Percentiles rank a stretch among this genome's conserved stretches.
phyloP scores from a whole-genome alignment of 1,140 invertebrate species.

The Drosophila jambulina region DNA sequence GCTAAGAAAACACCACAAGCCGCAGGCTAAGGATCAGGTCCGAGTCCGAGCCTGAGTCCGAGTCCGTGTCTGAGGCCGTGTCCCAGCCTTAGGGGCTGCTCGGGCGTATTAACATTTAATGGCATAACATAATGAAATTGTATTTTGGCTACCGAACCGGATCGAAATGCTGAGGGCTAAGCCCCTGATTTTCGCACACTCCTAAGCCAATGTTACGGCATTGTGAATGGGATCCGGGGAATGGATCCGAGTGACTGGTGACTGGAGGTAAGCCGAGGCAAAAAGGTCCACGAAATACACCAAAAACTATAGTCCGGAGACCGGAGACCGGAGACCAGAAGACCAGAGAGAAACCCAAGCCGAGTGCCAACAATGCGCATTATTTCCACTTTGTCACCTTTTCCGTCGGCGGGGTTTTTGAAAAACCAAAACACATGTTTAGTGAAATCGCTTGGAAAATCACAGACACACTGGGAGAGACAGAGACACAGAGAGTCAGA shows the following conservation, averaged over 20 bases:
- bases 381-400: constrained; percentile 84
- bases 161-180: constrained; percentile 50
- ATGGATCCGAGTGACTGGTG: constrained; percentile 25
- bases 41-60: not conserved
- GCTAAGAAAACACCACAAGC: constrained; percentile 67
- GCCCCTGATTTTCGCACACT: constrained; percentile 74
- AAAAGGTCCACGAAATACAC: constrained; percentile 54
- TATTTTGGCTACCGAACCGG: constrained; percentile 53
- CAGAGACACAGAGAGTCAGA: not conserved
- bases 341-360: constrained; percentile 7
- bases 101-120: constrained; percentile 72
- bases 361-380: constrained; percentile 73
- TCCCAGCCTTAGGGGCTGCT: not conserved
- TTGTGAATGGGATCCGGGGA: constrained; percentile 52
- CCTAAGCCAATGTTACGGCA: constrained; percentile 84
- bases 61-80: not conserved
- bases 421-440: constrained; percentile 83
- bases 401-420: constrained; percentile 67
- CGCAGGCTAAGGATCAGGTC: constrained; percentile 13
- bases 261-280: constrained; percentile 59
- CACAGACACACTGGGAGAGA: constrained; percentile 44
- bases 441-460: constrained; percentile 81
- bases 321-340: not conserved
- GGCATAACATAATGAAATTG: constrained; percentile 80
- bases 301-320: constrained; percentile 4